Percentiles rank a stretch among this genome's conserved stretches.
Conservation (phyloP, 2,888 invertebrate genomes). For the Panopea generosa region DNA sequence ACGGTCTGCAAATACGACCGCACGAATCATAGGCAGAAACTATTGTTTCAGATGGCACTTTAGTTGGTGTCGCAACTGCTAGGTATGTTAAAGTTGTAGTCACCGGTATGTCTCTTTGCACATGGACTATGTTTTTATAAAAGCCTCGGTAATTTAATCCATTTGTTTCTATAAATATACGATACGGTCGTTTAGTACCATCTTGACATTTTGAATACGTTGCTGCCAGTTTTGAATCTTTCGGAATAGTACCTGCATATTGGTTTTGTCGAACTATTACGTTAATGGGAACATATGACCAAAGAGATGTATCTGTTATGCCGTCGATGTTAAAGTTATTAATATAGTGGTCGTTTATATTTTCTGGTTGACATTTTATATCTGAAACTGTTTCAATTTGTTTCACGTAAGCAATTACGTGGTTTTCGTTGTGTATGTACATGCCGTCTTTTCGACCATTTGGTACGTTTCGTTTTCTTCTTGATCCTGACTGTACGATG, state of each 20-base stretch:
- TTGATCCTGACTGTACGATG: neutral
- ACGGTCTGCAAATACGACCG: slow-evolving; percentile 66
- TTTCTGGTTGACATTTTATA: slow-evolving; percentile 51
- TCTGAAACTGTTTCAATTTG: slow-evolving; percentile 40
- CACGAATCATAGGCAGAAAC: slow-evolving; percentile 69
- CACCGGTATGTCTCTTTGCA: slow-evolving; percentile 58
- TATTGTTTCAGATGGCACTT: slow-evolving; percentile 47
- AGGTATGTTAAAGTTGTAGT: slow-evolving; percentile 57
- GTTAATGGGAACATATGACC: slow-evolving; percentile 65
- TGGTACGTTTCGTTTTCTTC: slow-evolving; percentile 5
- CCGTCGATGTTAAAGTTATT: slow-evolving; percentile 64
- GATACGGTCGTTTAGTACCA: slow-evolving; percentile 14
- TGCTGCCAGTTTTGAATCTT: slow-evolving; percentile 6
- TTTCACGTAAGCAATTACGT: slow-evolving; percentile 30
- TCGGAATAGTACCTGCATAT: neutral
- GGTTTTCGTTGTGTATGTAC: slow-evolving; percentile 25
- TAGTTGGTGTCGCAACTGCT: slow-evolving; percentile 57
- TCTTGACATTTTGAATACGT: slow-evolving; percentile 52
- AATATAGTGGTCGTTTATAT: slow-evolving; percentile 50
- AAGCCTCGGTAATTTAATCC: slow-evolving; percentile 70
- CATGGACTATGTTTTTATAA: slow-evolving; percentile 66
- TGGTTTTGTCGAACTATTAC: neutral
- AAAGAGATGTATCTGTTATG: slow-evolving; percentile 46
- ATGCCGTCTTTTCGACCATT: neutral
- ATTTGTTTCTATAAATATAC: slow-evolving; percentile 62